Base-by-base conservation (phyloP, 1,140 invertebrate genomes). In the Penaeus japonicus region DNA sequence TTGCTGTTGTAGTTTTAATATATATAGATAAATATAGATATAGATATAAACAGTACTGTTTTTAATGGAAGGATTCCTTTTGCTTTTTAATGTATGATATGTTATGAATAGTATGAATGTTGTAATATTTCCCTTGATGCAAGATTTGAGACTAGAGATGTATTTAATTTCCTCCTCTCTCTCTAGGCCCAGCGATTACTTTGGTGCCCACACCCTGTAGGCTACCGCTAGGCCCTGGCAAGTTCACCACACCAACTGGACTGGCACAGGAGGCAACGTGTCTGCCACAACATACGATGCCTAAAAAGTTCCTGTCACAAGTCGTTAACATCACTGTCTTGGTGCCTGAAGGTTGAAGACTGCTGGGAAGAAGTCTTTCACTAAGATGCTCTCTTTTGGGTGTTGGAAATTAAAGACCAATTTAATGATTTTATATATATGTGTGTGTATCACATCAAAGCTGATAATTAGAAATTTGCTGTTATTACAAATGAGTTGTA, bases 151-250 rank as follows among this genome's bases (percentile, higher is more conserved):
- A 59, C 7, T 70, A 54, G 78, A 22, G 54, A 4, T 65, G 4
- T 17, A 30, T 59, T 54, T 4, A 27, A 35, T 53, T 0, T 12
- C 82, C 84, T 85, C 89, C 91, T 91, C 92, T 89, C n/a, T 78
- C 93, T 94, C 35, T 94, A 98, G 95, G 99, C 99, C 0, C 98
- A 99, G 93, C 93, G 99, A 99, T 93, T 99, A 99, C 92, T 99
- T 99, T 92, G 99, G 99, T 0, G 99, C 99, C 0, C 99, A 99
- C 92, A 99, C 98, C 98, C 0, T 99, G 99, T 91, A 98, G 99
- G 92, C 92, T 99, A 70, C 92, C 98, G 4, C 94, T 93, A 15
- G 93, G 96, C 85, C 98, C 99, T 75, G 98, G 98, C 32, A 95
- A 95, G 90, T 99, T 96, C 94, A 98, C 1, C 99, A 99, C 92